Evolutionary conservation across 2,113 vertebrate species (phyloP).

Genomic region (Laticauda colubrina): DNA sequence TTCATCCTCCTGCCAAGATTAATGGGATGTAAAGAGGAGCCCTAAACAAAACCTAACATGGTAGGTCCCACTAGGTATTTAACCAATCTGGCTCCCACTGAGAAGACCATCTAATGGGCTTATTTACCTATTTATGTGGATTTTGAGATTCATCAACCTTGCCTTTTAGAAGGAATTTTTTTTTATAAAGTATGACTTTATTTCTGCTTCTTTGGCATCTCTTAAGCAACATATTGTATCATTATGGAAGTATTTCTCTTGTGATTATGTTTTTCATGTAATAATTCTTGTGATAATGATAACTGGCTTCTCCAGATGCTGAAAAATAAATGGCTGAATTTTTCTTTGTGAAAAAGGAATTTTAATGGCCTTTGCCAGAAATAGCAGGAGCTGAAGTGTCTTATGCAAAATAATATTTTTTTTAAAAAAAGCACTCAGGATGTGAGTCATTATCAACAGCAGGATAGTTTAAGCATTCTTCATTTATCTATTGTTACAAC

Average conservation of each 20-base stretch:
- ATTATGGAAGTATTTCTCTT: conserved; percentile 11
- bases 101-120: background rate
- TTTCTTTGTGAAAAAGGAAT: conserved; percentile 57
- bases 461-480: conserved; percentile 54
- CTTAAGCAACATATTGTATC: background rate
- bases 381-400: conserved; percentile 63
- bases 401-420: conserved; percentile 47
- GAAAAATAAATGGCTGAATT: conserved; percentile 57
- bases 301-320: conserved; percentile 55
- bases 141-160: background rate
- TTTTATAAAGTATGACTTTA: background rate
- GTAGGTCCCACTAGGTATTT: background rate
- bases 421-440: conserved; percentile 23
- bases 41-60: background rate
- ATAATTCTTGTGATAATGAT: conserved; percentile 51
- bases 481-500: conserved; percentile 34
- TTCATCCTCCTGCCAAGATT: background rate
- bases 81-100: background rate
- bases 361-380: conserved; percentile 62
- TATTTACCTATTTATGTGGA: too few relatives aligned
- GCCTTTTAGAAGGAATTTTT: conserved; percentile 17
- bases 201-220: conserved; percentile 41
- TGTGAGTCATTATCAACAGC: conserved; percentile 61
- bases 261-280: conserved; percentile 56
- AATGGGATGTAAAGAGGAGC: background rate